These are phyloP conservation scores for Crepidodera aurea DNA, from an alignment of 2,888 invertebrate species.

Conservation along the genomic window DNA sequence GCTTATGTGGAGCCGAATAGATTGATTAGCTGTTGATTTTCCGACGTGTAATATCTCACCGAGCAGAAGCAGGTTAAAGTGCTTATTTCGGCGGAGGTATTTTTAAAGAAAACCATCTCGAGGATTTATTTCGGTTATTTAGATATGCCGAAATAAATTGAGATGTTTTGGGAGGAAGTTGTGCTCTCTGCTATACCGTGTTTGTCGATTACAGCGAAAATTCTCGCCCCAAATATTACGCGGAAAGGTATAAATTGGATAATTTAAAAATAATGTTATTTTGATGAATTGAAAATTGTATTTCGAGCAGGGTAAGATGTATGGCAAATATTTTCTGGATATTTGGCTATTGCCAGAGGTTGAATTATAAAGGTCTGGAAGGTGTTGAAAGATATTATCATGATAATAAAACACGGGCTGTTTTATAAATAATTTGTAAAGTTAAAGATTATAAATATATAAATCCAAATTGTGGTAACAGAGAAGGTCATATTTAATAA, in stretches of 20 bases:
- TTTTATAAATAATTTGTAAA: no score
- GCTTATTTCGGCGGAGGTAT: conserved; percentile 19
- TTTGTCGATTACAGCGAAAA: background rate
- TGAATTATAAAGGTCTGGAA: no score
- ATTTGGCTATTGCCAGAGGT: no score
- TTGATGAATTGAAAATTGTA: no score
- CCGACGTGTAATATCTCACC: conserved; percentile 14
- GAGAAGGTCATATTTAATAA: no score
- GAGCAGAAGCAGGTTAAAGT: conserved; percentile 19
- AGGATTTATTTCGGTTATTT: conserved; percentile 16
- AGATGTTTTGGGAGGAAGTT: background rate
- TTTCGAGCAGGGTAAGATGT: no score
- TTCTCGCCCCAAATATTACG: background rate
- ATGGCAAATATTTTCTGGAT: no score
- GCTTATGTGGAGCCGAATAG: conserved; percentile 27
- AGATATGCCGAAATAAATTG: conserved; percentile 15
- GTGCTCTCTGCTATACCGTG: background rate
- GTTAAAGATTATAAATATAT: no score
- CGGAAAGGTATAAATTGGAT: background rate
- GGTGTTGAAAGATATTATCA: no score
- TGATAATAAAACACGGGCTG: no score
- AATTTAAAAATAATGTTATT: no score
- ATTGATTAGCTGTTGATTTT: conserved; percentile 29
- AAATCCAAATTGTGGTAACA: no score
- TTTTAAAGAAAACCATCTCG: conserved; percentile 7